phyloP scores from a whole-genome alignment of 35 echinoderm and acorn worm species.

The Ophiothrix spiculata region DNA sequence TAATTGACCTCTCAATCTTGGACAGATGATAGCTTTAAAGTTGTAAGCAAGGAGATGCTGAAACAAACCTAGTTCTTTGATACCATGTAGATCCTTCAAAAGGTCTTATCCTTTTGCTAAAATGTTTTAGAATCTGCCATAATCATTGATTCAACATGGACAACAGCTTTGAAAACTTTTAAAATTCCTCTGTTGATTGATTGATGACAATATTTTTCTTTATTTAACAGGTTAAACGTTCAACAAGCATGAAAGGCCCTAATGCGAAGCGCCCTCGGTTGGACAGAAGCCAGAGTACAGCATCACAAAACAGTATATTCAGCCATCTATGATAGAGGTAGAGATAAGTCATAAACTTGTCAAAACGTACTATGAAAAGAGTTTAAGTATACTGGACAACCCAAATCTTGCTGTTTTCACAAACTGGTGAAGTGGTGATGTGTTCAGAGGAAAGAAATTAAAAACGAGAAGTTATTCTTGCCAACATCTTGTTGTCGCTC shows the following conservation, averaged over 20 bases:
- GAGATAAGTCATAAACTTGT: neutral
- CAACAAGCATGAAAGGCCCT: slow-evolving; percentile 54
- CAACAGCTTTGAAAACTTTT: neutral
- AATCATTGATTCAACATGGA: neutral
- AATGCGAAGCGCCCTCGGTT: slow-evolving; percentile 51
- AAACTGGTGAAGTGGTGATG: no score
- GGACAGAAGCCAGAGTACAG: slow-evolving; percentile 64
- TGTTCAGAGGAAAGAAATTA: no score
- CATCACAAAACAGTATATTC: slow-evolving; percentile 58
- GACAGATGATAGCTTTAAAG: no score
- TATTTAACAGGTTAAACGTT: slow-evolving; percentile 60
- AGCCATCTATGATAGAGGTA: slow-evolving; percentile 34
- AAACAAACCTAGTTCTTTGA: neutral
- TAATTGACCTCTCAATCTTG: no score
- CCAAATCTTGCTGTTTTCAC: no score
- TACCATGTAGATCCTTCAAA: neutral
- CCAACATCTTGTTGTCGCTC: no score
- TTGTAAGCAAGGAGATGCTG: neutral
- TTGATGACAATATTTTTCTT: slow-evolving; percentile 1
- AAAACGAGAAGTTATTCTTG: no score
- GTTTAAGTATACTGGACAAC: no score
- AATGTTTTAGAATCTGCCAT: neutral
- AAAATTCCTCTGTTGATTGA: neutral
- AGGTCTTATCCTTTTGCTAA: neutral
- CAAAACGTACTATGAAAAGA: neutral